phyloP scores from a whole-genome alignment of 2,113 vertebrate species.

The Oryzias celebensis region DNA sequence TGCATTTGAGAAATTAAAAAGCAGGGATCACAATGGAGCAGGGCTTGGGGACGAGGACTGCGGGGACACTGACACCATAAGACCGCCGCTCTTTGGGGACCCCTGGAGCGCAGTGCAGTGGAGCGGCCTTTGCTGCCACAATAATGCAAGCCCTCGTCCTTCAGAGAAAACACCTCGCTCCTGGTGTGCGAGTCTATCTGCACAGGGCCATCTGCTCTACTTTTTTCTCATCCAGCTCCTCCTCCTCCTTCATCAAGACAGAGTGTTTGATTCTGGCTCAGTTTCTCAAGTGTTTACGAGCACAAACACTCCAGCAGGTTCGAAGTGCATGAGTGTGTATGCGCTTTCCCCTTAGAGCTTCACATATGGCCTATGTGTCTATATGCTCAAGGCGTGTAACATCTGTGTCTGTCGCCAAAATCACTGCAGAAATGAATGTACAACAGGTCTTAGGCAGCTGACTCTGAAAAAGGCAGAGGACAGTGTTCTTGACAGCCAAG shows the following conservation, averaged over 20 bases:
- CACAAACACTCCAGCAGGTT: slow-evolving; percentile 84
- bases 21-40: slow-evolving; percentile 75
- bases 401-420: slow-evolving; percentile 49
- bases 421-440: slow-evolving; percentile 27
- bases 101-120: slow-evolving; percentile 87
- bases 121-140: slow-evolving; percentile 84
- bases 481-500: slow-evolving; percentile 17
- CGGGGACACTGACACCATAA: slow-evolving; percentile 74
- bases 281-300: slow-evolving; percentile 86
- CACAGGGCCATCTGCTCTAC: slow-evolving; percentile 94
- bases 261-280: slow-evolving; percentile 84
- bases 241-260: slow-evolving; percentile 74
- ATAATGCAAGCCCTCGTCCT: slow-evolving; percentile 89
- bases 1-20: slow-evolving; percentile 83
- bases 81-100: slow-evolving; percentile 82
- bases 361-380: slow-evolving; percentile 38
- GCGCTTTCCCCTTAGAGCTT: slow-evolving; percentile 45
- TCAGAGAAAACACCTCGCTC: slow-evolving; percentile 87
- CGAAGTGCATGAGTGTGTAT: slow-evolving; percentile 50
- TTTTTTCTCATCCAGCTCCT: slow-evolving; percentile 81
- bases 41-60: slow-evolving; percentile 53
- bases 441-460: slow-evolving; percentile 23
- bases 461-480: slow-evolving; percentile 2
- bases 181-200: slow-evolving; percentile 90
- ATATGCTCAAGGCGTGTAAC: slow-evolving; percentile 37